A percentile compares a stretch with the other conserved stretches of the same genome.
phyloP scores from a whole-genome alignment of 2,888 invertebrate genomes.

The Elegia similella region DNA sequence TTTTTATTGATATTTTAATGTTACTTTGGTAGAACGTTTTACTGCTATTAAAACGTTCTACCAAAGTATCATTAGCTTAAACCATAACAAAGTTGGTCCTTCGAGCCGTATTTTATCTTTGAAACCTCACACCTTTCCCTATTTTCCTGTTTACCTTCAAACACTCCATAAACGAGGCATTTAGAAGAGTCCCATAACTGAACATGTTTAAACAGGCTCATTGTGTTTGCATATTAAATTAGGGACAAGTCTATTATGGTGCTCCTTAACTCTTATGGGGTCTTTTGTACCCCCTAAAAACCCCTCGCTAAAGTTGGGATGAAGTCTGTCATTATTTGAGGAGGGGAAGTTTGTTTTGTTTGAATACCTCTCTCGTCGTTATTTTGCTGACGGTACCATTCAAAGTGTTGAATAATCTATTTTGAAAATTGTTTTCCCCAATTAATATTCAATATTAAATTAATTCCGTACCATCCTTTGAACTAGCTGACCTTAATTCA shows the following conservation, averaged over 20 bases:
- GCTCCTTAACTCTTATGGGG: background rate
- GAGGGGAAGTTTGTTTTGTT: background rate
- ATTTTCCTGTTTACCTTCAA: slow-evolving; percentile 1
- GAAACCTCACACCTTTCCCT: background rate
- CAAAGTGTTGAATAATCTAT: too few relatives aligned
- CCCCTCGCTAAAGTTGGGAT: background rate
- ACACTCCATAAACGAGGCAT: slow-evolving; percentile 7
- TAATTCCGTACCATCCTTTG: too few relatives aligned
- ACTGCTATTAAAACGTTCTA: too few relatives aligned
- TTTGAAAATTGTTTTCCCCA: too few relatives aligned
- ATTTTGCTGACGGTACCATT: too few relatives aligned
- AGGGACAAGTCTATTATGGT: slow-evolving; percentile 14
- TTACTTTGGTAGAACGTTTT: too few relatives aligned
- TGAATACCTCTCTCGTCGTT: background rate
- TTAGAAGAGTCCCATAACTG: slow-evolving; percentile 5
- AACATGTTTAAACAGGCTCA: slow-evolving; percentile 13
- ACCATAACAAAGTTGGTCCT: background rate
- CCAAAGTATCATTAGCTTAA: too few relatives aligned
- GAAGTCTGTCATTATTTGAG: background rate
- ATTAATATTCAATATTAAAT: too few relatives aligned
- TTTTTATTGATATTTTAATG: too few relatives aligned
- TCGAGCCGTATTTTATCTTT: background rate
- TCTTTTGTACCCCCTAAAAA: slow-evolving; percentile 1
- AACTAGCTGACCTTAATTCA: too few relatives aligned
- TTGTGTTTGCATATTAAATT: slow-evolving; percentile 16